Conservation (phyloP, 53 echinoderm and acorn worm species). For the Antedon mediterranea region DNA sequence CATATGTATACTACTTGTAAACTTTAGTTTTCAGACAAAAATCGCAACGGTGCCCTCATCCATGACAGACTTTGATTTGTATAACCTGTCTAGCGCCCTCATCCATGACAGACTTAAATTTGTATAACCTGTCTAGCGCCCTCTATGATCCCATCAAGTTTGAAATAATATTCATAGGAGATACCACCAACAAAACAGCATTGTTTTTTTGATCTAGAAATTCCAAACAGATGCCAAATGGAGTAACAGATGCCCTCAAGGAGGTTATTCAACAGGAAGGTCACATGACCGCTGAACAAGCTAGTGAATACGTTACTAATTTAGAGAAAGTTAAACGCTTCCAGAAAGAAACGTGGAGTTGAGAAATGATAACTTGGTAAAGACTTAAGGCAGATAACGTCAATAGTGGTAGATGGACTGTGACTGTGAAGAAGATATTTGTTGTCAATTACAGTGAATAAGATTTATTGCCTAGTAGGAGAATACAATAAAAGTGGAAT, state of each 20-base stretch:
- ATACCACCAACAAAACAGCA: neutral
- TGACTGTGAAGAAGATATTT: neutral
- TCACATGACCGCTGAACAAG: slow-evolving; percentile 30
- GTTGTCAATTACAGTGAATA: no score
- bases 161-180: neutral
- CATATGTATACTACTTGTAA: no score
- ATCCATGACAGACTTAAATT: neutral
- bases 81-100: no score
- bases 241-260: slow-evolving; percentile 50
- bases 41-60: no score
- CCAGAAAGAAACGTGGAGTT: slow-evolving; percentile 90
- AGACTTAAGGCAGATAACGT: neutral
- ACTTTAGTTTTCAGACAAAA: no score
- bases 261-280: slow-evolving; percentile 37
- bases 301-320: slow-evolving; percentile 42
- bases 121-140: no score
- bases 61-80: neutral
- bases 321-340: slow-evolving; percentile 43
- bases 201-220: slow-evolving; percentile 38
- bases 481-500: no score
- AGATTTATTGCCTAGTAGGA: no score
- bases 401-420: no score
- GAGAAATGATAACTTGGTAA: neutral
- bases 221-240: slow-evolving; percentile 87
- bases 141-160: no score